Conservation (phyloP, 2,797 vertebrate species). For the Eurystomus glaucurus region DNA sequence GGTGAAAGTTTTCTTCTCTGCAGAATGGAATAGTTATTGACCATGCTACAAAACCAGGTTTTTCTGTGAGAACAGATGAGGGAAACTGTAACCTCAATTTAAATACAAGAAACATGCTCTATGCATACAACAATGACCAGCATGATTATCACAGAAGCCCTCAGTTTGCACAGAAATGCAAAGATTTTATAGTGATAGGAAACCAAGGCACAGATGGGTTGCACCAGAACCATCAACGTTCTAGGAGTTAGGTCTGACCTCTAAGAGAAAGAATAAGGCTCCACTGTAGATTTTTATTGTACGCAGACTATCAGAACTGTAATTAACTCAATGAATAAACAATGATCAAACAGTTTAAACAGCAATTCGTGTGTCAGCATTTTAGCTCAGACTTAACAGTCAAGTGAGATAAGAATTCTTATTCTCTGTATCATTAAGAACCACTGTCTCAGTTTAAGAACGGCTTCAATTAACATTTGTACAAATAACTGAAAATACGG, state of each 20-base stretch:
- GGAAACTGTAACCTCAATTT: neutral
- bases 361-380: neutral
- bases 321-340: neutral
- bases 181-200: constrained; percentile 45
- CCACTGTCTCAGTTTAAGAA: neutral
- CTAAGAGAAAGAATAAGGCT: constrained; percentile 16
- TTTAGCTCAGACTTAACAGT: neutral
- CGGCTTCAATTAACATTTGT: neutral
- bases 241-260: constrained; percentile 31
- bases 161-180: neutral
- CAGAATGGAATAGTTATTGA: neutral
- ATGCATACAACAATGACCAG: neutral
- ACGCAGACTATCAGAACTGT: neutral
- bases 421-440: neutral
- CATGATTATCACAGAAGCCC: neutral
- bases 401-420: neutral
- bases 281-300: neutral
- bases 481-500: neutral
- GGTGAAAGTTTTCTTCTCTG: neutral
- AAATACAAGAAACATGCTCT: neutral
- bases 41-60: neutral
- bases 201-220: constrained; percentile 23
- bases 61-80: neutral
- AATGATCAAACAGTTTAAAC: neutral
- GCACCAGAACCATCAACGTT: constrained; percentile 49